Evolutionary conservation across 2,888 invertebrate genomes (phyloP), one percentile per base, ranked within the genome.

Genomic region (Oscheius sp.): DNA sequence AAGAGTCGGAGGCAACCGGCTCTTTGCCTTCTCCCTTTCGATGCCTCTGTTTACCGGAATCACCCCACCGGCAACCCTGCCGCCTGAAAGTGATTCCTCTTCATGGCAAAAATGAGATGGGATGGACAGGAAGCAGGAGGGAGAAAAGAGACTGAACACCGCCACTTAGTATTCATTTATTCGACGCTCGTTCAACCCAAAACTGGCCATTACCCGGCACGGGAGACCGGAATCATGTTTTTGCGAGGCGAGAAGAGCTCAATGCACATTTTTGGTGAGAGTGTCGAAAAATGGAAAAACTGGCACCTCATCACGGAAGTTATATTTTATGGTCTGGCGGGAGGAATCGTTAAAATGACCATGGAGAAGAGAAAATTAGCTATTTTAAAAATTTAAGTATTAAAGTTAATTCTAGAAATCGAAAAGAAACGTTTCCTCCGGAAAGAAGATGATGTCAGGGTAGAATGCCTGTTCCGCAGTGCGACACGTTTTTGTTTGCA

Each of bases 91-190:
- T 21, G 66, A 66, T 49, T 43, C 66, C 66, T 35, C 18, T 52
- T 52, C 29, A 45, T 58, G 27, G 29, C 25, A 25, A 27, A 35
- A 35, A 35, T n/a, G 35, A 35, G 35, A 35, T n/a, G n/a, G n/a
- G n/a, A 35, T 9, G 9, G 35, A 9, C 5, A 35, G 35, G 35
- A 35, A 35, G 9, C 35, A 9, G 5, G 35, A 35, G 35, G 35
- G 35, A 9, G 35, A 35, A n/a, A 3, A 35, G 35, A 35, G 35
- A 35, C 3, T 35, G 35, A 35, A 35, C 35, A 35, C 41, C 43
- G 21, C 52, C 66, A 52, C 66, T 66, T 66, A 66, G 49, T 66
- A 66, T 66, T 66, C 66, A 66, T 52, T 66, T 23, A 29, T 25
- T 52, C 66, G 52, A n/a, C n/a, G n/a, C n/a, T 27, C 49, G 49